These are phyloP conservation scores for Chironomus striatipennis DNA, from an alignment of 1,140 invertebrate genomes.

Conservation along the genomic window DNA sequence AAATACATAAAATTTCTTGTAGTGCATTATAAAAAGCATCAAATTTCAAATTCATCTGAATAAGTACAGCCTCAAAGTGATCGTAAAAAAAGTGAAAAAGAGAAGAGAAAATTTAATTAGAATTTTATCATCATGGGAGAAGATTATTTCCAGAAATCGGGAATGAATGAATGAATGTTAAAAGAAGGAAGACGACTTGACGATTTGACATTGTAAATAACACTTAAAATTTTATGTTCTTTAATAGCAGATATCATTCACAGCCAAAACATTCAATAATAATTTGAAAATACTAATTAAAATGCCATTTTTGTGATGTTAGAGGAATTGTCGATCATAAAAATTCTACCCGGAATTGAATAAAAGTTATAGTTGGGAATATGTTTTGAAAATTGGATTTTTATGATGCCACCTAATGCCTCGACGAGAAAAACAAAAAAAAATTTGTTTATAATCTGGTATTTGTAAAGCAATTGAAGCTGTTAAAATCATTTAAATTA, in stretches of 20 bases:
- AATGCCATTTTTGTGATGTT: not conserved
- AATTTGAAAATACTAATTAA: slow-evolving; percentile 16
- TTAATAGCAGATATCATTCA: slow-evolving; percentile 8
- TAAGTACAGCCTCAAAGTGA: not conserved
- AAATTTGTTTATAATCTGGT: not conserved
- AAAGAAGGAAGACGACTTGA: too few species aligned
- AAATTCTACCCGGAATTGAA: not conserved
- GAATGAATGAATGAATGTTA: too few species aligned
- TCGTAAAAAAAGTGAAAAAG: slow-evolving; percentile 5
- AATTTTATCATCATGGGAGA: slow-evolving; percentile 4
- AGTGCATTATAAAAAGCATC: too few species aligned
- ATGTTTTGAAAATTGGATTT: slow-evolving; percentile 21
- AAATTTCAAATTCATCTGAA: too few species aligned
- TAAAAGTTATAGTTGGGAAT: not conserved
- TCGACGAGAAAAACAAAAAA: too few species aligned
- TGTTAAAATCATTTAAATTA: not conserved
- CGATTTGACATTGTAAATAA: slow-evolving; percentile 4
- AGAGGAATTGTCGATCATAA: slow-evolving; percentile 18
- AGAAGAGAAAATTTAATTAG: slow-evolving; percentile 4
- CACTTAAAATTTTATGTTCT: too few species aligned
- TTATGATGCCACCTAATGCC: slow-evolving; percentile 3
- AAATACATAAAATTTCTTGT: too few species aligned
- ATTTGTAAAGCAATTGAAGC: not conserved
- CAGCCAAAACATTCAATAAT: not conserved
- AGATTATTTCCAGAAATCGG: slow-evolving; percentile 7